Conservation (phyloP, 2,797 vertebrate genomes). For the Okamejei kenojei region DNA sequence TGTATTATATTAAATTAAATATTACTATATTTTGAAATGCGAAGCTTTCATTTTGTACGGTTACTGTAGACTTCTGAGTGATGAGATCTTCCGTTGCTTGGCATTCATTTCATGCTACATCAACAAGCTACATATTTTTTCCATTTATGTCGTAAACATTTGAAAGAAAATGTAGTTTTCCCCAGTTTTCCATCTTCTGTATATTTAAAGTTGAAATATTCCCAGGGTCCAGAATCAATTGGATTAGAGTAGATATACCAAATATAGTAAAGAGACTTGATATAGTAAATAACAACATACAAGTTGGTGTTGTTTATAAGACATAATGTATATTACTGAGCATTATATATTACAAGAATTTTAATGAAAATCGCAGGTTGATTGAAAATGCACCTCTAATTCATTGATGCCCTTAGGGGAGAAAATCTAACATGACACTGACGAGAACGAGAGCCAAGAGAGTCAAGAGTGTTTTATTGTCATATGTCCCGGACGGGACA, state of each 20-base stretch:
- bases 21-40: background rate
- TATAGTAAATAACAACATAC: background rate
- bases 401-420: too few relatives aligned
- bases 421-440: too few relatives aligned
- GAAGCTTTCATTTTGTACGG: background rate
- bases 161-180: background rate
- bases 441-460: too few relatives aligned
- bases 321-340: background rate
- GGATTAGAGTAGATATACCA: background rate
- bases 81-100: background rate
- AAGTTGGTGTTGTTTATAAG: background rate
- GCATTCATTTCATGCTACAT: background rate
- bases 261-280: background rate
- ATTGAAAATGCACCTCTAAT: too few relatives aligned
- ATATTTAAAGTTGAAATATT: background rate
- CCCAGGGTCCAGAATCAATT: background rate
- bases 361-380: background rate
- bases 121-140: background rate
- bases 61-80: background rate
- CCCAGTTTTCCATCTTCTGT: background rate
- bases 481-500: too few relatives aligned
- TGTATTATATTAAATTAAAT: background rate
- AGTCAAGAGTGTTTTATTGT: too few relatives aligned
- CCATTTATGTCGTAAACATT: background rate
- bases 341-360: background rate